Percentiles rank a stretch among this genome's conserved stretches.
Evolutionary conservation across 2,797 vertebrate species (phyloP).

Genomic region (Sebastes matsubarae): DNA sequence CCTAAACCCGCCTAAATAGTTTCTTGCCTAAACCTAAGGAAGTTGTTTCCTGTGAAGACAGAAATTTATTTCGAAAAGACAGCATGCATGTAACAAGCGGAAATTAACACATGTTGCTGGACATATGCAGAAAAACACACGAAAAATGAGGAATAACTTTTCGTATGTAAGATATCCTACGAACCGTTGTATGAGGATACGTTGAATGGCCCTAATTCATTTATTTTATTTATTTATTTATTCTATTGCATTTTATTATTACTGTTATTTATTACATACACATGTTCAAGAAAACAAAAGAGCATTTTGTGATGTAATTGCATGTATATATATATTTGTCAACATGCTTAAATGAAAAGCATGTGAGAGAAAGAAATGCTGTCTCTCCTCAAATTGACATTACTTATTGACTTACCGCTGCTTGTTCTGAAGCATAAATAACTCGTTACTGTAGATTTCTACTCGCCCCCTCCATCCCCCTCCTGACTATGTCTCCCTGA

Average conservation of each 20-base stretch:
- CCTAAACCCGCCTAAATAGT: background rate
- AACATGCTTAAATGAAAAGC: background rate
- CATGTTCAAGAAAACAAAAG: background rate
- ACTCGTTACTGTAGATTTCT: constrained; percentile 18
- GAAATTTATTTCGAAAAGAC: background rate
- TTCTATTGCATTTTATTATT: background rate
- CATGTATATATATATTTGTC: background rate
- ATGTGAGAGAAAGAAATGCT: constrained; percentile 13
- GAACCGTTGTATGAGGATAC: background rate
- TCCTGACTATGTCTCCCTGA: background rate
- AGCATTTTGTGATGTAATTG: background rate
- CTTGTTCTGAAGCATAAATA: constrained; percentile 31
- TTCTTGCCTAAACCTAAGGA: background rate
- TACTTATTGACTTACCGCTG: constrained; percentile 15
- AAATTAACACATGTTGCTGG: background rate
- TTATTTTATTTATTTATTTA: background rate
- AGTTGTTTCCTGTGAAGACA: background rate
- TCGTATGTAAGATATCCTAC: too few relatives aligned
- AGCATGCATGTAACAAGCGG: background rate
- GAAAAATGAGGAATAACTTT: too few relatives aligned
- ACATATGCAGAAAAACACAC: background rate
- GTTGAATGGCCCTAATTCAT: background rate
- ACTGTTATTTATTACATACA: background rate
- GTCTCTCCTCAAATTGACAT: constrained; percentile 35
- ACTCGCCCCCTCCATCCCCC: background rate